A percentile compares a stretch with the other conserved stretches of the same genome.
These are phyloP conservation scores for Acanthornis magna DNA, from an alignment of 2,797 vertebrate genomes.

Conservation along the genomic window DNA sequence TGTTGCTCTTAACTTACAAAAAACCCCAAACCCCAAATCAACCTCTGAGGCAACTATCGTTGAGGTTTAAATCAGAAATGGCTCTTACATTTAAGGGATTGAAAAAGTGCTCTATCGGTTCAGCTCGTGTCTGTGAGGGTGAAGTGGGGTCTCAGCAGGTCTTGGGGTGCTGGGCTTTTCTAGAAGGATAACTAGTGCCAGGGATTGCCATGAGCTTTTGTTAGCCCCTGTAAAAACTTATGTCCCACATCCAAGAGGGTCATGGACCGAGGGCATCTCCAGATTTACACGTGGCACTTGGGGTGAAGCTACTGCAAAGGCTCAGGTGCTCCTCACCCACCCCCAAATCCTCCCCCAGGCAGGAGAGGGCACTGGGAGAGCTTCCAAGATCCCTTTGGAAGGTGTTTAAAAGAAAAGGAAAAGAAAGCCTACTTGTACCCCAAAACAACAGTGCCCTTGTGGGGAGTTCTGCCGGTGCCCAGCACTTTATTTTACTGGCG, in stretches of 20 bases:
- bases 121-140: neutral
- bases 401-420: neutral
- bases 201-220: neutral
- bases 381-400: neutral
- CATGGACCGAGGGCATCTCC: neutral
- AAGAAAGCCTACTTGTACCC: neutral
- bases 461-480: neutral
- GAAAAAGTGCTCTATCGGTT: neutral
- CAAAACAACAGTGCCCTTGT: neutral
- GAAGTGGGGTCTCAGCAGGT: neutral
- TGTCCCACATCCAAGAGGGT: neutral
- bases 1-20: neutral
- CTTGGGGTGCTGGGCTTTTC: neutral
- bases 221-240: neutral
- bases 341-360: neutral
- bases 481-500: neutral
- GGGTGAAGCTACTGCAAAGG: neutral
- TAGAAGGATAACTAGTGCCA: neutral
- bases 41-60: neutral
- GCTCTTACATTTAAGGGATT: neutral
- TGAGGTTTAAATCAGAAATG: neutral
- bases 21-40: neutral
- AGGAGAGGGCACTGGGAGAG: neutral
- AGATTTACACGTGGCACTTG: neutral
- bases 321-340: neutral